Conservation (phyloP, 2,888 invertebrate genomes). For the Notocelia uddmanniana region DNA sequence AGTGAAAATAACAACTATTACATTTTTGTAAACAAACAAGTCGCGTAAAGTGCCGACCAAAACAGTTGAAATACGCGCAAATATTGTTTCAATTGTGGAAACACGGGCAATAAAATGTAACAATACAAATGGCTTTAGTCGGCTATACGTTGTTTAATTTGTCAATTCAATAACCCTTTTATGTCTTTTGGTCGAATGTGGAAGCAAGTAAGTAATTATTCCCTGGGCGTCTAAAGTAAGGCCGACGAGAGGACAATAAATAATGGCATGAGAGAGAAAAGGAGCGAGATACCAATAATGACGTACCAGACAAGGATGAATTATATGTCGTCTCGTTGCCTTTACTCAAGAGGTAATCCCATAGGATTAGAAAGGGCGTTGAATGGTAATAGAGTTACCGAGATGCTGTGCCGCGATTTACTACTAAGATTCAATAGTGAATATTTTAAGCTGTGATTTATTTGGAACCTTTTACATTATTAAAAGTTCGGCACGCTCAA, state of each 20-base stretch:
- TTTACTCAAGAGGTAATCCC: slow-evolving; percentile 73
- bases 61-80: slow-evolving; percentile 26
- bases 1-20: not conserved
- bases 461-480: slow-evolving; percentile 62
- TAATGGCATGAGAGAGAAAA: too few relatives aligned
- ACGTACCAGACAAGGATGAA: too few relatives aligned
- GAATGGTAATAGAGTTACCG: slow-evolving; percentile 83
- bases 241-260: too few relatives aligned
- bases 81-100: slow-evolving; percentile 39
- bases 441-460: slow-evolving; percentile 83
- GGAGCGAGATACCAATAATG: too few relatives aligned
- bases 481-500: slow-evolving; percentile 27
- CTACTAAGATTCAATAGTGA: slow-evolving; percentile 84
- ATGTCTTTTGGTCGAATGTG: slow-evolving; percentile 63
- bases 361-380: slow-evolving; percentile 83
- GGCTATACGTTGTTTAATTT: slow-evolving; percentile 46
- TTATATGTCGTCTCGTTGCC: too few relatives aligned
- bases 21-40: slow-evolving; percentile 17
- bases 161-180: slow-evolving; percentile 57
- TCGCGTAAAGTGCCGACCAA: slow-evolving; percentile 8
- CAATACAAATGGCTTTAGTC: slow-evolving; percentile 32
- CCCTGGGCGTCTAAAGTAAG: slow-evolving; percentile 68
- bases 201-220: slow-evolving; percentile 83
- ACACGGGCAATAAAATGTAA: slow-evolving; percentile 40
- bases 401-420: slow-evolving; percentile 84